phyloP scores from a whole-genome alignment of 2,797 vertebrate genomes.

The Alouatta caraya region DNA sequence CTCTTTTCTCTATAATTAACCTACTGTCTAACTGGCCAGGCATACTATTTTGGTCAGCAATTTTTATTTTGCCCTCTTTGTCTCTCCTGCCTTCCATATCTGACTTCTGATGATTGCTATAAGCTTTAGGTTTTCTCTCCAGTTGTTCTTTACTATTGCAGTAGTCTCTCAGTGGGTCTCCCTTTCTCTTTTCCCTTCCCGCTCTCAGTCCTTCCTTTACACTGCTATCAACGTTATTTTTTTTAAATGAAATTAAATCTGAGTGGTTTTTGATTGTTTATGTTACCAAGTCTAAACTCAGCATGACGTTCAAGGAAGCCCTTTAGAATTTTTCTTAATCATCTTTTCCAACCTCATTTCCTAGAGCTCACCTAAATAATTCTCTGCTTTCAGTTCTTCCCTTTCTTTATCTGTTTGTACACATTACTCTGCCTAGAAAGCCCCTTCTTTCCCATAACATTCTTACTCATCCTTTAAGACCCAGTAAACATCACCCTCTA shows the following conservation, averaged over 20 bases:
- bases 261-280: neutral
- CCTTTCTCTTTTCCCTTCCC: neutral
- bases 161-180: neutral
- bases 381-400: neutral
- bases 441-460: neutral
- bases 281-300: conserved; percentile 9
- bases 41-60: neutral
- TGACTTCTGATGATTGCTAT: conserved; percentile 8
- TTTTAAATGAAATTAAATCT: neutral
- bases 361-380: neutral
- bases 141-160: neutral
- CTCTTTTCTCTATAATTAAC: conserved; percentile 29
- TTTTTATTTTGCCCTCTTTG: neutral
- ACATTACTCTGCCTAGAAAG: neutral
- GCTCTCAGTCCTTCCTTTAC: neutral
- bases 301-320: neutral
- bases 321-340: conserved; percentile 1
- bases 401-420: neutral
- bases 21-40: neutral
- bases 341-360: neutral
- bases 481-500: neutral
- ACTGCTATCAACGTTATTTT: neutral
- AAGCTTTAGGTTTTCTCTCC: neutral
- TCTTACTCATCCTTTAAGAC: neutral
- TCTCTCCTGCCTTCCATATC: neutral